Evolutionary conservation across 2,797 vertebrate species (phyloP), one percentile per base, ranked within the genome.

Genomic region (Poeciliopsis paucimaculata): DNA sequence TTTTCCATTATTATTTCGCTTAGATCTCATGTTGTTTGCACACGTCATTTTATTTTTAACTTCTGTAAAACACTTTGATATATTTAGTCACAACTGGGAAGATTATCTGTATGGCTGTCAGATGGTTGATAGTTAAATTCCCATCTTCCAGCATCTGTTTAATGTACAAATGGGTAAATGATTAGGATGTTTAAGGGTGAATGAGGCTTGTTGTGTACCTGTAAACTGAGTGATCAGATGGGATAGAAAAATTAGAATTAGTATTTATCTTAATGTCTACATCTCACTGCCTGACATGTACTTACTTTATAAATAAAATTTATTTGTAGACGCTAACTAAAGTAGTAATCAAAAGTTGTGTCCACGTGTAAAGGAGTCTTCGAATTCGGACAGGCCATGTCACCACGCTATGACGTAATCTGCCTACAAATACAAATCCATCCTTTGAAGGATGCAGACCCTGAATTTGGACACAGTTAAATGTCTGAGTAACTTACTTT

Each of bases 401-500:
- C 11, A 12, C 11, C 43, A 45, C 43, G 43, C 43, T 45, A 45
- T 45, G 43, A 45, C 43, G 2, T 45, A 13, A 45, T 45, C 11
- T 3, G 45, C 45, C 45, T 46, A 46, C 45, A 15, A 46, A 46
- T 46, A 46, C 45, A 15, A 46, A 46, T 15, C 45, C 13, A 13
- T 46, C 45, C 45, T 46, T 46, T 4, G 45, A 46, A 46, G 45
- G 13, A 46, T 46, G 45, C 45, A 15, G 45, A 46, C 45, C 13
- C 45, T 46, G 11, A 45, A 45, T 45, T 46, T 1, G 4, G 13
- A 46, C 45, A 46, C 45, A 46, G 45, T 13, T 46, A n/a, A 41
- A 2, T 46, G 26, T 7, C 6, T 20, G 39, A 49, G 16, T 31
- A 26, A 78, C 88, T 72, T 85, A 99, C 98, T 95, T 98, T 99